phyloP scores from a whole-genome alignment of 2,888 invertebrate species.

The Drosophila sordidapex region DNA sequence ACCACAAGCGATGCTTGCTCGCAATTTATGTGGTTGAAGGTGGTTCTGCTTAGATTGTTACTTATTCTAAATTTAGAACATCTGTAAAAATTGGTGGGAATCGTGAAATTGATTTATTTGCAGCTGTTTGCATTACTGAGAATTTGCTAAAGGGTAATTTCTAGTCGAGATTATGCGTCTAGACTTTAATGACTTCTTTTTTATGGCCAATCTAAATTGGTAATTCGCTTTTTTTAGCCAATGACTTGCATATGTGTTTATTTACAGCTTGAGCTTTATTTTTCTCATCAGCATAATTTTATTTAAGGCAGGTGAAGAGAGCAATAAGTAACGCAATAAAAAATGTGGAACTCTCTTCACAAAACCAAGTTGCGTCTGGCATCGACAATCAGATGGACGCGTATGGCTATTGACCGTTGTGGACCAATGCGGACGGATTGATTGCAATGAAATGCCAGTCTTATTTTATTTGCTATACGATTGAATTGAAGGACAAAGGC shows the following conservation, averaged over 20 bases:
- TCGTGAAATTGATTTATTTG: constrained; percentile 4
- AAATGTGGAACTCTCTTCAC: not conserved
- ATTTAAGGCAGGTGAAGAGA: not conserved
- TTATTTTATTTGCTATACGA: constrained; percentile 33
- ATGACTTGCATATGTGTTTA: not conserved
- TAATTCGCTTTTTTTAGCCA: constrained; percentile 14
- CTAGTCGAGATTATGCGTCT: not conserved
- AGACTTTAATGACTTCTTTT: not conserved
- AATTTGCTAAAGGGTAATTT: not conserved
- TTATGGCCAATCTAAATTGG: not conserved
- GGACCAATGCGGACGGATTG: constrained; percentile 17
- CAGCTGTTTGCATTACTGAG: not conserved
- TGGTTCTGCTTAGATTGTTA: constrained; percentile 6
- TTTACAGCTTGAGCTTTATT: no score
- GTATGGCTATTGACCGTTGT: constrained; percentile 12
- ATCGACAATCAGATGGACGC: not conserved
- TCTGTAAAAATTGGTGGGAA: not conserved
- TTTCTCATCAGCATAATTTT: not conserved
- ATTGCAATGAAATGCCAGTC: constrained; percentile 27
- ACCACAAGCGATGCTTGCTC: constrained; percentile 6
- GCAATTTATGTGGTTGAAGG: constrained; percentile 19
- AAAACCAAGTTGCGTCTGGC: constrained; percentile 14
- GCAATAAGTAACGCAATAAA: not conserved
- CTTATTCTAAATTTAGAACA: constrained; percentile 8
- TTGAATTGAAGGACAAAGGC: constrained; percentile 26